Conservation (phyloP, 92 coral and sea anemone genomes). For the Paragorgia papillata region DNA sequence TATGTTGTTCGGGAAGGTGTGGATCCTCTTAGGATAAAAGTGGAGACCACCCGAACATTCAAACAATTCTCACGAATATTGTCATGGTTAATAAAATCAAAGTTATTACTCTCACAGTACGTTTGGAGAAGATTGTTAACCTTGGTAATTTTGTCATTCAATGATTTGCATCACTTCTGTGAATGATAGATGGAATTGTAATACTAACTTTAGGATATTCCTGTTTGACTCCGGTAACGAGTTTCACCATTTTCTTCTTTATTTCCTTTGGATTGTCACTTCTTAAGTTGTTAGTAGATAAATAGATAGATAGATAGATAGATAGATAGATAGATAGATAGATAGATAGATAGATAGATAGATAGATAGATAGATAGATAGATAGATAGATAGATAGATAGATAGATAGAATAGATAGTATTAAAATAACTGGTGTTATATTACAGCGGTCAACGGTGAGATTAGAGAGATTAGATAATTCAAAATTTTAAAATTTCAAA, state of each 20-base stretch:
- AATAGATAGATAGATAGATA: too few species aligned
- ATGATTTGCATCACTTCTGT: conserved; percentile 33
- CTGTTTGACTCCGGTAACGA: conserved; percentile 25
- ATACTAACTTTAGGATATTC: conserved; percentile 2
- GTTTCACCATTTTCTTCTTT: conserved; percentile 35
- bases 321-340: too few species aligned
- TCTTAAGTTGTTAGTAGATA: conserved; percentile 40
- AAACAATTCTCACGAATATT: conserved; percentile 41
- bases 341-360: too few species aligned
- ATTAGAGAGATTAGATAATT: too few species aligned
- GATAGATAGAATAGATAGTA: too few species aligned
- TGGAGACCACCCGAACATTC: conserved; percentile 46
- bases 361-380: too few species aligned
- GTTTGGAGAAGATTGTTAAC: conserved; percentile 26
- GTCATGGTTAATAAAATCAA: conserved; percentile 42
- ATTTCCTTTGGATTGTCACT: conserved; percentile 33
- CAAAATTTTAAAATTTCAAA: too few species aligned
- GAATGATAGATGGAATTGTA: conserved; percentile 17
- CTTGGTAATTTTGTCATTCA: conserved; percentile 5
- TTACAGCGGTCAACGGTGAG: too few species aligned
- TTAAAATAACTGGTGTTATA: too few species aligned
- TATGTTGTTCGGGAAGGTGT: conserved; percentile 38
- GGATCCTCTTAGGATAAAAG: conserved; percentile 33
- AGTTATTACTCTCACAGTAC: conserved; percentile 34
- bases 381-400: too few species aligned